Conservation (phyloP, 2,113 vertebrate species). For the Excalfactoria chinensis region DNA sequence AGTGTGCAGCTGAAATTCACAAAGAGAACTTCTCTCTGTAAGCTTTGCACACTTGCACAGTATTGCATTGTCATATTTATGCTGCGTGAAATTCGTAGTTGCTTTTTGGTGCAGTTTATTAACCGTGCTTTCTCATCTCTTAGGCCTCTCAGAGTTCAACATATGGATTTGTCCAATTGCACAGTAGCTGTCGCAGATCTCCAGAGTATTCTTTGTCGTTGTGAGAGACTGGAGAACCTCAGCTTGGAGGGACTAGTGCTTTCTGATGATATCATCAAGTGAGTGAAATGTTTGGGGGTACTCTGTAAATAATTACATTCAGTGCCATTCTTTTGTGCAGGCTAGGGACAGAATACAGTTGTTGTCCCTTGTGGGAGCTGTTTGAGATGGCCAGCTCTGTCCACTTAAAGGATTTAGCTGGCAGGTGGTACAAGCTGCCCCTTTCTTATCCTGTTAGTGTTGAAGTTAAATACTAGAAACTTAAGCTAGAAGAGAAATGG, state of each 20-base stretch:
- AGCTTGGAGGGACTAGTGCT: slow-evolving; percentile 90
- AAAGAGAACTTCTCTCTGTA: background rate
- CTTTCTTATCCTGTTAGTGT: too few relatives aligned
- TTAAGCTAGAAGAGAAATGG: too few relatives aligned
- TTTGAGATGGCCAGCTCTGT: background rate
- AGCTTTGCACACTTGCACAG: background rate
- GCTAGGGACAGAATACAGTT: background rate
- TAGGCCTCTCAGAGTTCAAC: slow-evolving; percentile 84
- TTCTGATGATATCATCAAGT: slow-evolving; percentile 86
- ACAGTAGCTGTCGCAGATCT: slow-evolving; percentile 79
- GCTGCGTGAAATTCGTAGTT: background rate
- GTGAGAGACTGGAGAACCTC: slow-evolving; percentile 83
- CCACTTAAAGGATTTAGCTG: background rate
- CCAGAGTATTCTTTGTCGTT: slow-evolving; percentile 80
- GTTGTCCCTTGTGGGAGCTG: background rate
- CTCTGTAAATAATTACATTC: background rate
- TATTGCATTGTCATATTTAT: background rate
- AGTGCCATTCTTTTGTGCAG: background rate
- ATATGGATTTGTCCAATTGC: slow-evolving; percentile 90
- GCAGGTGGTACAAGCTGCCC: background rate
- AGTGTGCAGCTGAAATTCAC: background rate
- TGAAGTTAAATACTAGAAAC: too few relatives aligned
- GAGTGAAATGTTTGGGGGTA: slow-evolving; percentile 29
- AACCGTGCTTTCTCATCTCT: background rate
- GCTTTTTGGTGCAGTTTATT: background rate